Conservation (phyloP, 1,140 invertebrate species). For the Penaeus vannamei region DNA sequence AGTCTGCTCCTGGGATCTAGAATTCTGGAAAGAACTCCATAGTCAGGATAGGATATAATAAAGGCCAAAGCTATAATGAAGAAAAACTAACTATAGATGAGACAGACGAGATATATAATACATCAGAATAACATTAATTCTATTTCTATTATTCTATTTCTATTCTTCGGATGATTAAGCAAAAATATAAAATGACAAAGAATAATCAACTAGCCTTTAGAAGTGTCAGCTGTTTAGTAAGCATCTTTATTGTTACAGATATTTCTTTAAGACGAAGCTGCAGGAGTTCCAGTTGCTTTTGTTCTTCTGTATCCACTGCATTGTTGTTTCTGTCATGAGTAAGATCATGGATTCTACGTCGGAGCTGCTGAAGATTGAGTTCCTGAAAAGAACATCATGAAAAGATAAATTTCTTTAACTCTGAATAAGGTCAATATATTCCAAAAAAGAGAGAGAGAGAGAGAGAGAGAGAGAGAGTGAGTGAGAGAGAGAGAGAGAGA, state of each 20-base stretch:
- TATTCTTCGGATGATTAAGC: too few relatives aligned
- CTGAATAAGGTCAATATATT: background rate
- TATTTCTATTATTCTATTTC: too few relatives aligned
- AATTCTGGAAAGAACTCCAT: slow-evolving; percentile 26
- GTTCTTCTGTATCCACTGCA: slow-evolving; percentile 35
- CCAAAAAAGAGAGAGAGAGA: too few relatives aligned
- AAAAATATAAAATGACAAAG: too few relatives aligned
- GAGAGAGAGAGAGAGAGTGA: too few relatives aligned
- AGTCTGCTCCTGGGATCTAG: slow-evolving; percentile 32
- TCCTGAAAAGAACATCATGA: slow-evolving; percentile 34
- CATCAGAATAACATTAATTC: background rate
- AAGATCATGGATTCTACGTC: slow-evolving; percentile 45
- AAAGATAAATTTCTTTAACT: background rate
- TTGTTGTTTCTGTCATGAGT: slow-evolving; percentile 57
- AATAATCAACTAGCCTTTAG: slow-evolving; percentile 42
- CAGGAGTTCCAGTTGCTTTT: slow-evolving; percentile 44
- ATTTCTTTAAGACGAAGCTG: slow-evolving; percentile 32
- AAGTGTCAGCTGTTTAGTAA: slow-evolving; percentile 46
- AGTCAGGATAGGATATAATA: too few relatives aligned
- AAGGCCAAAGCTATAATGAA: too few relatives aligned
- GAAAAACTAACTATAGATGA: too few relatives aligned
- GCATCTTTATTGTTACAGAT: slow-evolving; percentile 32
- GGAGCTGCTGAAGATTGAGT: slow-evolving; percentile 21
- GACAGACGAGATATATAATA: too few relatives aligned
- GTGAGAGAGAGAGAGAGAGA: too few relatives aligned